Evolutionary conservation across 2,888 invertebrate genomes (phyloP).

Genomic region (Drosophila crucigera): DNA sequence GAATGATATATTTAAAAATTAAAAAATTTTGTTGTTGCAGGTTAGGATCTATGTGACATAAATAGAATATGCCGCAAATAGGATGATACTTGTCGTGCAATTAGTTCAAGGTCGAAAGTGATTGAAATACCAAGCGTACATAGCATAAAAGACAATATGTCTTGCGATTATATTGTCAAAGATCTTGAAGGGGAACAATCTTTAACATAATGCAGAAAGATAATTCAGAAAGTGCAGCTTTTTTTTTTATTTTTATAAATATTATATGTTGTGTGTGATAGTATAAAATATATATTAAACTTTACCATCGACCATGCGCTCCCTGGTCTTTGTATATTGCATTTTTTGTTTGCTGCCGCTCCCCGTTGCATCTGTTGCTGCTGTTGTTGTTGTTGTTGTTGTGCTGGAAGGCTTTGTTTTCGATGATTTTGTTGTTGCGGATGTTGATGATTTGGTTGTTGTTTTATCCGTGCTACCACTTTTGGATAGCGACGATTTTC

Average conservation of each 20-base stretch:
- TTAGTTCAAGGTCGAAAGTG: conserved; percentile 1
- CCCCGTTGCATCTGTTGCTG: conserved; percentile 46
- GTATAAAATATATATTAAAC: not conserved
- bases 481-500: conserved; percentile 71
- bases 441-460: conserved; percentile 49
- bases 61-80: conserved; percentile 4
- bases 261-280: not conserved
- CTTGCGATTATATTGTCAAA: not conserved
- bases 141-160: not conserved
- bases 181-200: not conserved
- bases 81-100: not conserved
- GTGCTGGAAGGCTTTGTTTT: conserved; percentile 31
- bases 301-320: conserved; percentile 83
- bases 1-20: not conserved
- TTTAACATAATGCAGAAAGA: not conserved
- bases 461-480: conserved; percentile 62
- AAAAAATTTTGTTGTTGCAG: not conserved
- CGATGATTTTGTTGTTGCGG: conserved; percentile 23
- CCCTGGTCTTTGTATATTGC: conserved; percentile 82
- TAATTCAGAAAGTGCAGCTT: not conserved
- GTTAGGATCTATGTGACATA: not conserved
- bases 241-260: not conserved
- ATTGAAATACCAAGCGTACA: not conserved
- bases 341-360: conserved; percentile 80
- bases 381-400: conserved; percentile 12